Percentiles rank a stretch among this genome's conserved stretches.
Conservation (phyloP, 2,888 invertebrate species). For the Torymus texanus region DNA sequence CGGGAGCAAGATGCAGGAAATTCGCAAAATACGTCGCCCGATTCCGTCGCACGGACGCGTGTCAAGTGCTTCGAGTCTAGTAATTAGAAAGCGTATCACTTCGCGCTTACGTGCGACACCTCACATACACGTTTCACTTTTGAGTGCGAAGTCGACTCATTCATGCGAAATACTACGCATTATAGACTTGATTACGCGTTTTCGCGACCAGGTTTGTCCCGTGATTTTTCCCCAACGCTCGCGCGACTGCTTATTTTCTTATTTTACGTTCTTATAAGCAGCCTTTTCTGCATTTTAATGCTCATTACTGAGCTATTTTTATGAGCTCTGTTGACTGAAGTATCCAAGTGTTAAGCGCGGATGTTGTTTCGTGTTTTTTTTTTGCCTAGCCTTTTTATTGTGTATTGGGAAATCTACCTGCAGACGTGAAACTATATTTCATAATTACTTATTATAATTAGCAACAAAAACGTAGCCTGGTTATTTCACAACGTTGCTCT, state of each 20-base stretch:
- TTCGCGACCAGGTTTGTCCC: constrained; percentile 7
- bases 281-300: constrained; percentile 30
- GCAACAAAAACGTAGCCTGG: neutral
- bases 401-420: neutral
- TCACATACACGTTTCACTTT: constrained; percentile 38
- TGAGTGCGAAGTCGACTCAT: constrained; percentile 63
- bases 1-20: constrained; percentile 1
- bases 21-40: constrained; percentile 18
- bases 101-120: constrained; percentile 65
- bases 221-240: neutral
- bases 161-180: constrained; percentile 63
- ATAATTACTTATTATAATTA: constrained; percentile 24
- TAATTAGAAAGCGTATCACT: constrained; percentile 71
- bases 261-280: neutral
- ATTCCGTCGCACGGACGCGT: constrained; percentile 20
- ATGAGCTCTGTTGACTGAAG: neutral
- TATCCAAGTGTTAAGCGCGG: constrained; percentile 12
- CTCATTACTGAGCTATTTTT: constrained; percentile 18
- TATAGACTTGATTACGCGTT: constrained; percentile 64
- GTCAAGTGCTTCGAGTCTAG: constrained; percentile 62
- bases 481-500: neutral
- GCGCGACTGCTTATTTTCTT: neutral
- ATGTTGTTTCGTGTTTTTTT: constrained; percentile 13
- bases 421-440: neutral
- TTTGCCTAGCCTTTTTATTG: neutral